Conservation (phyloP, 2,888 invertebrate species). For the Scotopteryx bipunctaria region DNA sequence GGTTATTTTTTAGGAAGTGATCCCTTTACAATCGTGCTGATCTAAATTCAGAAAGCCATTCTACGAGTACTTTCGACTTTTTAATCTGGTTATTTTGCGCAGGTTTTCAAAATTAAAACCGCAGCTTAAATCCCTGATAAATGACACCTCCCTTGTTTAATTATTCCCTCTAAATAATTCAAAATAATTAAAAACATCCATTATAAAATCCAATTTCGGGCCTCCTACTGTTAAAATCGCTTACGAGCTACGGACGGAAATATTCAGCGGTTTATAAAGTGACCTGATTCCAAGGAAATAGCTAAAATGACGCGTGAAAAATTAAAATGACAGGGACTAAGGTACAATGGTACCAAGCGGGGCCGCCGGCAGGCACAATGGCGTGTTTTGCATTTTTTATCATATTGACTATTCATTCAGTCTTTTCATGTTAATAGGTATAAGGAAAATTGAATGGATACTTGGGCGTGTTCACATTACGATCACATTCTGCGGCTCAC, state of each 20-base stretch:
- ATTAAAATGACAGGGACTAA: slow-evolving; percentile 30
- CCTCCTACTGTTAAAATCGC: slow-evolving; percentile 32
- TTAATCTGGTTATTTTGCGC: background rate
- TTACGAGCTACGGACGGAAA: slow-evolving; percentile 25
- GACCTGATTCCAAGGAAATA: slow-evolving; percentile 23
- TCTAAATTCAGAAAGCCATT: too few species aligned
- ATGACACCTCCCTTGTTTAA: slow-evolving; percentile 11
- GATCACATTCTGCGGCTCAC: too few species aligned
- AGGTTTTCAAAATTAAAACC: too few species aligned
- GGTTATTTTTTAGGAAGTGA: too few species aligned
- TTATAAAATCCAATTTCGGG: slow-evolving; percentile 35
- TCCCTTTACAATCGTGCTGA: too few species aligned
- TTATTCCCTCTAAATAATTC: slow-evolving; percentile 24
- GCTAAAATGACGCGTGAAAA: slow-evolving; percentile 31
- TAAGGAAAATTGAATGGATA: background rate
- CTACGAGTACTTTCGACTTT: too few species aligned
- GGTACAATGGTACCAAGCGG: slow-evolving; percentile 22
- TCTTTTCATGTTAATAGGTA: slow-evolving; percentile 5
- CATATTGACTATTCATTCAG: slow-evolving; percentile 14
- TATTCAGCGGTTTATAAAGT: slow-evolving; percentile 32
- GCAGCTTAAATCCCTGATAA: slow-evolving; percentile 4
- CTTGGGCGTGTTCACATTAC: too few species aligned
- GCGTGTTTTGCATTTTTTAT: slow-evolving; percentile 10
- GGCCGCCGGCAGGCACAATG: slow-evolving; percentile 7
- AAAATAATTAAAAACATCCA: slow-evolving; percentile 38